These are phyloP conservation scores for Heterodera schachtii DNA, from an alignment of 1,140 invertebrate species.

Conservation along the genomic window DNA sequence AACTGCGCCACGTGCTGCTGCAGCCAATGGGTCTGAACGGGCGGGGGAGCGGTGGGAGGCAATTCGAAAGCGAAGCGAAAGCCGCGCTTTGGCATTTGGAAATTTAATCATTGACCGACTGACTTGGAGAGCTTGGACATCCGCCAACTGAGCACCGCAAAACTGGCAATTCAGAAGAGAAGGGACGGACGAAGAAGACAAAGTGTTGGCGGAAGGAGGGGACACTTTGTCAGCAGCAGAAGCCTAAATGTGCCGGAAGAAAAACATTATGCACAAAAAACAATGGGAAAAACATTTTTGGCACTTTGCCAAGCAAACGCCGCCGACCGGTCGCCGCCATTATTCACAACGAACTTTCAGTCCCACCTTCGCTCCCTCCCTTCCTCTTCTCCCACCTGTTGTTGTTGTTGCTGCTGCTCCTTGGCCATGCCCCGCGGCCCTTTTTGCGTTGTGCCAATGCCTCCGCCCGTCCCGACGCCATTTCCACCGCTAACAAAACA, in stretches of 20 bases:
- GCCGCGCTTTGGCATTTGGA: slow-evolving; percentile 3
- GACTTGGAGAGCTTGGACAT: slow-evolving; percentile 24
- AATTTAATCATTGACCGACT: not conserved
- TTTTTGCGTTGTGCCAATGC: not conserved
- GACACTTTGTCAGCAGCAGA: not conserved
- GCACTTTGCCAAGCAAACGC: too few relatives aligned
- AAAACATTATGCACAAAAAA: too few relatives aligned
- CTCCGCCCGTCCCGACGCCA: not conserved
- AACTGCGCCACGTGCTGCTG: slow-evolving; percentile 32
- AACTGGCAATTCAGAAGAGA: slow-evolving; percentile 30
- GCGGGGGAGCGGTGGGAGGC: slow-evolving; percentile 1
- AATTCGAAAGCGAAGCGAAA: not conserved
- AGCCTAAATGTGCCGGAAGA: not conserved
- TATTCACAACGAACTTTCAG: too few relatives aligned
- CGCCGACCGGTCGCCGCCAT: too few relatives aligned
- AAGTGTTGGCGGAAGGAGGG: not conserved
- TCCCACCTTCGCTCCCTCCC: too few relatives aligned
- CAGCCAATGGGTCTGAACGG: slow-evolving; percentile 46
- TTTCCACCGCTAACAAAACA: not conserved
- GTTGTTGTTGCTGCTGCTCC: slow-evolving; percentile 7
- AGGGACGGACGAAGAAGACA: not conserved
- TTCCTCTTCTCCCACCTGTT: not conserved
- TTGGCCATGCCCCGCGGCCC: too few relatives aligned
- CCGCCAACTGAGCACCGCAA: slow-evolving; percentile 19
- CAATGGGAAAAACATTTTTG: too few relatives aligned